A percentile compares a stretch with the other conserved stretches of the same genome.
These are phyloP conservation scores for Drosophila silvestris DNA, from an alignment of 2,888 invertebrate species.

Conservation along the genomic window DNA sequence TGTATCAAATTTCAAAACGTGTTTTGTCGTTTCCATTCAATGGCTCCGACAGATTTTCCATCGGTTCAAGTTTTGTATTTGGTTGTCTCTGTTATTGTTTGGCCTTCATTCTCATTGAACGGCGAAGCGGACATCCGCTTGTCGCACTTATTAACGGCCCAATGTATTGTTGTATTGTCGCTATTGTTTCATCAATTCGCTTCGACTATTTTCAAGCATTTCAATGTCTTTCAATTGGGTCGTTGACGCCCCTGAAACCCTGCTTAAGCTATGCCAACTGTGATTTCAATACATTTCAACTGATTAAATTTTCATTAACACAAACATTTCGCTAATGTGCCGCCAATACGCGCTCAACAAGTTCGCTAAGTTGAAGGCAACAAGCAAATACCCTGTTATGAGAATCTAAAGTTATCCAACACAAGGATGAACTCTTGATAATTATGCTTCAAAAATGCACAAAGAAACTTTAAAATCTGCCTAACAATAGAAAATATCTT, in stretches of 20 bases:
- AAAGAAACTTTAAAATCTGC: background rate
- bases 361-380: background rate
- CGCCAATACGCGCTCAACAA: conserved; percentile 3
- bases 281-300: conserved; percentile 31
- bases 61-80: conserved; percentile 24
- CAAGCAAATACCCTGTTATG: background rate
- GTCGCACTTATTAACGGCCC: conserved; percentile 64
- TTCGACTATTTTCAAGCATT: conserved; percentile 47
- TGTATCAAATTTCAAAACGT: conserved; percentile 69
- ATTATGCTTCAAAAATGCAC: background rate
- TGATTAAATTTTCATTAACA: conserved; percentile 62
- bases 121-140: conserved; percentile 69
- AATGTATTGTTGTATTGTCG: conserved; percentile 25
- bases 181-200: conserved; percentile 38
- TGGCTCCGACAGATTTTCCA: conserved; percentile 21
- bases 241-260: conserved; percentile 5
- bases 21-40: conserved; percentile 71
- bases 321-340: conserved; percentile 32
- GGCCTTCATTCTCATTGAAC: conserved; percentile 47
- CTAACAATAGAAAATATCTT: background rate
- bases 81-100: conserved; percentile 50
- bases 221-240: conserved; percentile 38
- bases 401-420: background rate
- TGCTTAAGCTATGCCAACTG: conserved; percentile 26
- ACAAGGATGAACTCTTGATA: background rate